These are phyloP conservation scores for Apaloderma vittatum DNA, from an alignment of 2,113 vertebrate genomes.

Conservation along the genomic window DNA sequence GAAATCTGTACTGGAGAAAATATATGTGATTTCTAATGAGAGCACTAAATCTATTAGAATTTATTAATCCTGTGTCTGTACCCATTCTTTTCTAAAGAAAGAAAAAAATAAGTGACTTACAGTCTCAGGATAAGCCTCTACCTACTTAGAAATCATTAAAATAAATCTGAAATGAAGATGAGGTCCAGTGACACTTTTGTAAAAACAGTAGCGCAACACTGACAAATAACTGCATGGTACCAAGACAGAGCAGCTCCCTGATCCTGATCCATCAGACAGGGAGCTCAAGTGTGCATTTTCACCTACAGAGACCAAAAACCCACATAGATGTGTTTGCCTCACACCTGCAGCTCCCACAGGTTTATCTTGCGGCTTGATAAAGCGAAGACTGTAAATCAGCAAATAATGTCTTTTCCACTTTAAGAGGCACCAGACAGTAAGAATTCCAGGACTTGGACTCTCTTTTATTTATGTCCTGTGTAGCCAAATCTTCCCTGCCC, in stretches of 20 bases:
- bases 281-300: neutral
- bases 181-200: neutral
- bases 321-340: neutral
- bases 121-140: neutral
- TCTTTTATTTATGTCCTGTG: neutral
- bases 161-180: neutral
- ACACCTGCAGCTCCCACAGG: neutral
- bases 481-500: neutral
- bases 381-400: neutral
- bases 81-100: neutral
- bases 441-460: neutral
- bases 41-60: neutral
- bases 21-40: neutral
- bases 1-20: neutral
- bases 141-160: neutral
- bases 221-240: neutral
- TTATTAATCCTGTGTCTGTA: neutral
- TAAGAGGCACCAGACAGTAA: neutral
- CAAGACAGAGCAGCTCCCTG: neutral
- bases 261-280: neutral
- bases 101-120: neutral
- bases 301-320: neutral
- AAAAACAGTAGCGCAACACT: neutral
- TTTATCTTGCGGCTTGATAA: neutral
- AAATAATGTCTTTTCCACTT: neutral